phyloP scores from a whole-genome alignment of 1,140 invertebrate genomes.

The Drosophila aff. region DNA sequence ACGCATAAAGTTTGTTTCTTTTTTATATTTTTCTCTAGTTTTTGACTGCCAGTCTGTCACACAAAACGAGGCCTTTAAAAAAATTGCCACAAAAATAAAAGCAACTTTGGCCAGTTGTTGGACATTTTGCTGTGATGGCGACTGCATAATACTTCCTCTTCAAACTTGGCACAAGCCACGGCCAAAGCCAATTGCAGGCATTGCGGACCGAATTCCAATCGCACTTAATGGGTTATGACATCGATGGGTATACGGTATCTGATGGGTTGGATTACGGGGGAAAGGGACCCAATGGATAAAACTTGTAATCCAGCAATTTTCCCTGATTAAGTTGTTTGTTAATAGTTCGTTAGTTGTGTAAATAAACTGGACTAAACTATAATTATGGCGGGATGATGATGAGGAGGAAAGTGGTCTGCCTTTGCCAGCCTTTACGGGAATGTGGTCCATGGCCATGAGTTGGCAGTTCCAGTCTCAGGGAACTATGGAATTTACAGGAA shows the following conservation, averaged over 20 bases:
- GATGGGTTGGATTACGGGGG: background rate
- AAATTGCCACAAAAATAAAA: conserved; percentile 37
- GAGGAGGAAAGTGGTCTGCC: conserved; percentile 1
- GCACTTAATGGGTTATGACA: conserved; percentile 66
- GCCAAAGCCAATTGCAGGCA: conserved; percentile 59
- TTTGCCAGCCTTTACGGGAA: conserved; percentile 22
- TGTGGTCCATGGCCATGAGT: conserved; percentile 36
- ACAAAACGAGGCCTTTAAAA: conserved; percentile 29
- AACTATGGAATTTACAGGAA: background rate
- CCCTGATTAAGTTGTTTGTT: conserved; percentile 54
- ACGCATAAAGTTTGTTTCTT: conserved; percentile 35
- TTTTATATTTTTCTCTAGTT: conserved; percentile 7
- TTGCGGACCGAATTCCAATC: conserved; percentile 53
- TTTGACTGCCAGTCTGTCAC: conserved; percentile 46
- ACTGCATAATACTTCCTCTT: conserved; percentile 55
- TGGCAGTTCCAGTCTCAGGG: conserved; percentile 16
- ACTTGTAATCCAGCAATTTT: conserved; percentile 47
- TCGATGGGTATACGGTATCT: conserved; percentile 14
- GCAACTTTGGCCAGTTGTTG: conserved; percentile 40
- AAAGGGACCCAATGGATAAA: background rate
- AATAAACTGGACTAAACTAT: conserved; percentile 40
- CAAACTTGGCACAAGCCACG: conserved; percentile 37
- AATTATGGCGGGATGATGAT: conserved; percentile 17
- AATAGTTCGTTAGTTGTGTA: conserved; percentile 62
- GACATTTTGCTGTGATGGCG: conserved; percentile 19